Percentiles rank a stretch among this genome's conserved stretches.
phyloP scores from a whole-genome alignment of 2,113 vertebrate species.

The Stictonetta naevosa region DNA sequence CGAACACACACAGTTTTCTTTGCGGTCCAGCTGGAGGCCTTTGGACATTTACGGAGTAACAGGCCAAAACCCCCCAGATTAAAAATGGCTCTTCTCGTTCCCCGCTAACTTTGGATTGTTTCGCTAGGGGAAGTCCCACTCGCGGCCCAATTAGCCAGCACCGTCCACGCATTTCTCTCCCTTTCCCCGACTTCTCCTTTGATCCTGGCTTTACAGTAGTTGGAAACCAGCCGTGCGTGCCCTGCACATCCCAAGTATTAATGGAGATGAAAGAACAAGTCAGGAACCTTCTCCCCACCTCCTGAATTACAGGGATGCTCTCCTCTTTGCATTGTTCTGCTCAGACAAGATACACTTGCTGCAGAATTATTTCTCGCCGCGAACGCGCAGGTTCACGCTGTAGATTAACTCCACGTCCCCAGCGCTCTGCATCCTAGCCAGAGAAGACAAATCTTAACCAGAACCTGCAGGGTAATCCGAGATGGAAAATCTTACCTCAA shows the following conservation, averaged over 20 bases:
- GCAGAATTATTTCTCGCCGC: not conserved
- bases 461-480: not conserved
- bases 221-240: not conserved
- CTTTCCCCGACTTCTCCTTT: not conserved
- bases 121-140: not conserved
- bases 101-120: not conserved
- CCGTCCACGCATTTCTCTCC: not conserved
- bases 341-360: not conserved
- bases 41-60: not conserved
- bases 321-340: constrained; percentile 31
- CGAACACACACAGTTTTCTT: not conserved
- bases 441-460: not conserved
- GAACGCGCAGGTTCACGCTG: not conserved
- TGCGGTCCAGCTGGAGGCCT: not conserved
- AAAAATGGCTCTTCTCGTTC: not conserved
- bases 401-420: not conserved
- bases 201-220: not conserved
- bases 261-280: not conserved
- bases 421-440: not conserved
- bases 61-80: not conserved
- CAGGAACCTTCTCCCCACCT: constrained; percentile 18
- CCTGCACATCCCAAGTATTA: not conserved
- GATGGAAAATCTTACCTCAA: constrained; percentile 84
- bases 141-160: not conserved
- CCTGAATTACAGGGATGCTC: constrained; percentile 24